Conservation (phyloP, 2,797 vertebrate species). For the Columba guinea region DNA sequence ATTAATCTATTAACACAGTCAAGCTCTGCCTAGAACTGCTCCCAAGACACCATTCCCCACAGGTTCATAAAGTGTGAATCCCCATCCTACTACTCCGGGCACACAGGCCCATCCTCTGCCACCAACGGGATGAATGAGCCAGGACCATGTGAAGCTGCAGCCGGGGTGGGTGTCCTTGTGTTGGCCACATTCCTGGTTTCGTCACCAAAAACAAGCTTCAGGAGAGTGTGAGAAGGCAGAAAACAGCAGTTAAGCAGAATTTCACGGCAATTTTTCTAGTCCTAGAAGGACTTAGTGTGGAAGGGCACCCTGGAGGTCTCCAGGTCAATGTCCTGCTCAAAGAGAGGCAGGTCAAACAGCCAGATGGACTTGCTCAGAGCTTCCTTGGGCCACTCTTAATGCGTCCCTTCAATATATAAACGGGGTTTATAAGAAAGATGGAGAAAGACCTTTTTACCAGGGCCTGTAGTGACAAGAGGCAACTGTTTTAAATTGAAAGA, state of each 20-base stretch:
- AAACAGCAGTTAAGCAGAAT: background rate
- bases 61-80: background rate
- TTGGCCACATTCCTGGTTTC: background rate
- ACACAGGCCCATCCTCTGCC: rapidly evolving
- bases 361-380: background rate
- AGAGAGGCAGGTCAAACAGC: background rate
- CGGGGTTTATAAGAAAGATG: background rate
- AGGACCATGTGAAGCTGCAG: background rate
- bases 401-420: background rate
- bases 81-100: background rate
- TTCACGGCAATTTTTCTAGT: background rate
- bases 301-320: background rate
- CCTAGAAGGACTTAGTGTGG: background rate
- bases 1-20: background rate
- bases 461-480: background rate
- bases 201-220: background rate
- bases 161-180: background rate
- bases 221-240: background rate
- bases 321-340: background rate
- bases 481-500: background rate
- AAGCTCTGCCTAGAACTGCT: background rate
- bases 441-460: background rate
- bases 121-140: rapidly evolving
- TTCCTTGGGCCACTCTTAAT: background rate
- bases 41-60: background rate